phyloP scores from a whole-genome alignment of 2,888 invertebrate species.

The Drosophila affinis region DNA sequence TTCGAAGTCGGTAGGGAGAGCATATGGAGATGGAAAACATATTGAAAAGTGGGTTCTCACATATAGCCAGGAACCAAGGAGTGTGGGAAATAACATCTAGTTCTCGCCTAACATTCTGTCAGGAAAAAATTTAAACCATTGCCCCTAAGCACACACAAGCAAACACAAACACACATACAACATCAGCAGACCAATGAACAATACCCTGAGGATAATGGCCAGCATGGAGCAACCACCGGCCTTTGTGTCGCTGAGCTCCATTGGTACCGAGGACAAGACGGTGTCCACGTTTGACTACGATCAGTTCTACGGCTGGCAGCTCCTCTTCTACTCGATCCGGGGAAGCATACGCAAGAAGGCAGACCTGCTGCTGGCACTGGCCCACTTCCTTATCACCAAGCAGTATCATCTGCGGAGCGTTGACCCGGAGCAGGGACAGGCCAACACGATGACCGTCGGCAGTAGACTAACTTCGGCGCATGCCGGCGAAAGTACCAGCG shows the following conservation, averaged over 20 bases:
- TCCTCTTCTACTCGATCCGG: slow-evolving; percentile 1
- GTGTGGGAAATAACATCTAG: too few species aligned
- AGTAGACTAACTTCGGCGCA: not conserved
- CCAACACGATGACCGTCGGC: not conserved
- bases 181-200: too few species aligned
- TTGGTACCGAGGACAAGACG: too few species aligned
- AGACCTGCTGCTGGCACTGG: slow-evolving; percentile 21
- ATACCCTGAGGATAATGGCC: too few species aligned
- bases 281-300: not conserved
- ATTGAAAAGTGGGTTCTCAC: too few species aligned
- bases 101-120: too few species aligned
- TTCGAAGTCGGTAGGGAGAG: too few species aligned
- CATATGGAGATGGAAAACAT: too few species aligned
- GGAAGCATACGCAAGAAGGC: slow-evolving; percentile 9
- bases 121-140: too few species aligned
- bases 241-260: not conserved
- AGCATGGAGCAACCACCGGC: not conserved
- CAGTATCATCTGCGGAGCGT: slow-evolving; percentile 19
- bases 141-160: not conserved
- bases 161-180: not conserved
- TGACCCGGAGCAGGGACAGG: not conserved
- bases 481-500: not conserved
- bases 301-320: slow-evolving; percentile 1
- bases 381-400: slow-evolving; percentile 27
- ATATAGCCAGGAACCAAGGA: too few species aligned